Evolutionary conservation across 2,113 vertebrate genomes (phyloP), one percentile per base, ranked within the genome.

Genomic region (Scomber scombrus): DNA sequence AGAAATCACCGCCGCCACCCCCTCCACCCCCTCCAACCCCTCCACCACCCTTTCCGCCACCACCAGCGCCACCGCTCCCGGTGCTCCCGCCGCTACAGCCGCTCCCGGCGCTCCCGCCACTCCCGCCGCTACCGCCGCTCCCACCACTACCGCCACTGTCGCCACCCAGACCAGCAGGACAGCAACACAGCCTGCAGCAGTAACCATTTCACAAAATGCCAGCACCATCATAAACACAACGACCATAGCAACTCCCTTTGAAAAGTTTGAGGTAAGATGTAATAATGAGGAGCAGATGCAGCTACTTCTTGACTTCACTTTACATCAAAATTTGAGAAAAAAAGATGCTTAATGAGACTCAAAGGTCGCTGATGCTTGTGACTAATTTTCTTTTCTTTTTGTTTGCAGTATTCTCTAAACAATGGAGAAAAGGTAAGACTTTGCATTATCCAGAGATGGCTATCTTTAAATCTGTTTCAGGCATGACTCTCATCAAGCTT

Each of bases 331-430:
- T 14, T 16, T 16, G 4, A 18, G 2, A 1, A 31, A 21, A 60
- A 26, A 63, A 13, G 5, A 57, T 14, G 51, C 13, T 78, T 63
- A 40, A 14, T 6, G 2, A 11, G 18, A 15, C 29, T 40, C 15
- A 1, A 15, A 12, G 2, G 8, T 45, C 13, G 23, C 9, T 14
- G 15, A 19, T 23, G 18, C n/a, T 10, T 29, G 3, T 18, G 2
- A 68, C 78, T 78, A 13, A 0, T 72, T 50, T 65, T 71, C 23
- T 67, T 0, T 10, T 4, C 23, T 13, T 7, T 54, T 55, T n/a
- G 45, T 51, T 13, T 71, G 1, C 89, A 93, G 92, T 91, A 68
- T 54, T 67, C 78, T 40, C 69, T 88, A 8, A 81, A 78, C 31
- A 56, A 3, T 0, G 26, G 7, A 12, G 29, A 26, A 0, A 46